Percentiles rank a stretch among this genome's conserved stretches.
phyloP scores from a whole-genome alignment of 2,797 vertebrate genomes.

The Acanthiza pusilla region DNA sequence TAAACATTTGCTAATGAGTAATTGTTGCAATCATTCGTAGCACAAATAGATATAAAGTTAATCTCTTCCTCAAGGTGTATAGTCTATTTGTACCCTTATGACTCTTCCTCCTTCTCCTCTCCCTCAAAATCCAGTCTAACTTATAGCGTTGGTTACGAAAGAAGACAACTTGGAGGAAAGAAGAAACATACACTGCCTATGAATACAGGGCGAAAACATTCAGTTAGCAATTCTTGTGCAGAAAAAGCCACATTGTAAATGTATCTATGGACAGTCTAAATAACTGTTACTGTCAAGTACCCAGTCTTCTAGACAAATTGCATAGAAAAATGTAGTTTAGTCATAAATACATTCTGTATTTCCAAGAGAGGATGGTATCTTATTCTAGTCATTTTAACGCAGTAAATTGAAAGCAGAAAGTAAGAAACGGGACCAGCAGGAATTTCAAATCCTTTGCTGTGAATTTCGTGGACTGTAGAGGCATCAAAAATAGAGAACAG shows the following conservation, averaged over 20 bases:
- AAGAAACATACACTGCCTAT: not conserved
- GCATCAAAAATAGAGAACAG: not conserved
- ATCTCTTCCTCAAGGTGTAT: not conserved
- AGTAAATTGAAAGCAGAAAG: not conserved
- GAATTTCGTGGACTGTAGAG: not conserved
- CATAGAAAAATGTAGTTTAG: not conserved
- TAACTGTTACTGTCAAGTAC: not conserved
- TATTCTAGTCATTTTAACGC: not conserved
- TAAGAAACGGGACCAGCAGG: not conserved
- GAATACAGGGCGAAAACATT: not conserved
- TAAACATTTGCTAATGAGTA: not conserved
- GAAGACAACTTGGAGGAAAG: not conserved
- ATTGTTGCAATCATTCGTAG: not conserved
- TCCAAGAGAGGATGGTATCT: not conserved
- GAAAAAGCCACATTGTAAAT: not conserved
- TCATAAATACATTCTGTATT: not conserved
- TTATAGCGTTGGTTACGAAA: not conserved
- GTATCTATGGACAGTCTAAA: not conserved
- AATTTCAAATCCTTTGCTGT: not conserved
- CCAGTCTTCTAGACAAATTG: not conserved
- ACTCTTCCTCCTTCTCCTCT: not conserved
- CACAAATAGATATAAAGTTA: not conserved
- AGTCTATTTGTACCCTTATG: not conserved
- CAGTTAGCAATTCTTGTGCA: not conserved
- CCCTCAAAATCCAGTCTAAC: not conserved